These are phyloP conservation scores for Tamias sibiricus DNA, from an alignment of 2,113 vertebrate genomes.

Conservation along the genomic window DNA sequence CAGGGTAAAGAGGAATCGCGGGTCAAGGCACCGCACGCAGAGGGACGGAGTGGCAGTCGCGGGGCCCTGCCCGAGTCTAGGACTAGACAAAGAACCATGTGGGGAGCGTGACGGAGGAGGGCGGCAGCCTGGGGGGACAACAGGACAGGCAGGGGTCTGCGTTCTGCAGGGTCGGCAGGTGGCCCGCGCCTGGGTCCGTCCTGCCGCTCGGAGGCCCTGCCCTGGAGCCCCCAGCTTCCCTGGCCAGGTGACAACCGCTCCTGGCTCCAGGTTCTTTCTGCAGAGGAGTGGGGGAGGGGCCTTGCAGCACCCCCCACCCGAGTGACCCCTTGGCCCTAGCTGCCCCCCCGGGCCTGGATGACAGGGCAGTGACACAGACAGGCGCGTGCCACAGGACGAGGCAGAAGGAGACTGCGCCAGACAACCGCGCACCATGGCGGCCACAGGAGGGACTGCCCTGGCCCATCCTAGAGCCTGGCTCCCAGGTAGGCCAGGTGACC, in stretches of 20 bases:
- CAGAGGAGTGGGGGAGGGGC: fast-evolving
- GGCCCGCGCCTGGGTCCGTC: too few species aligned
- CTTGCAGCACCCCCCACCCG: too few species aligned
- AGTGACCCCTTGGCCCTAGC: neutral
- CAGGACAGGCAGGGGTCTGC: too few species aligned
- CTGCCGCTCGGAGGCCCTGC: too few species aligned
- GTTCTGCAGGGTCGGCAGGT: too few species aligned
- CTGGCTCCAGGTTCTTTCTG: neutral
- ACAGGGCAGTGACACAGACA: neutral
- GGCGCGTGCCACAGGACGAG: neutral
- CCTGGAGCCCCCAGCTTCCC: too few species aligned
- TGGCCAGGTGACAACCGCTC: neutral
- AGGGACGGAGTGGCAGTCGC: too few species aligned
- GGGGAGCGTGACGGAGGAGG: too few species aligned
- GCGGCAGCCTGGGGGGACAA: too few species aligned
- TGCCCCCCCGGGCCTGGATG: neutral
- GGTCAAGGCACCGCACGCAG: too few species aligned
- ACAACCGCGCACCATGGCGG: fast-evolving
- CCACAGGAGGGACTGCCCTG: fast-evolving
- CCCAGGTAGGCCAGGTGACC: neutral
- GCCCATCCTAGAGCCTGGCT: neutral
- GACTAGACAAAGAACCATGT: too few species aligned
- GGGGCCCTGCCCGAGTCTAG: fast-evolving
- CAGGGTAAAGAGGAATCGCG: too few species aligned
- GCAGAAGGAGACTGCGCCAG: neutral